Evolutionary conservation across 2,888 invertebrate species (phyloP), one percentile per base, ranked within the genome.

Genomic region (Thymelicus lineola): DNA sequence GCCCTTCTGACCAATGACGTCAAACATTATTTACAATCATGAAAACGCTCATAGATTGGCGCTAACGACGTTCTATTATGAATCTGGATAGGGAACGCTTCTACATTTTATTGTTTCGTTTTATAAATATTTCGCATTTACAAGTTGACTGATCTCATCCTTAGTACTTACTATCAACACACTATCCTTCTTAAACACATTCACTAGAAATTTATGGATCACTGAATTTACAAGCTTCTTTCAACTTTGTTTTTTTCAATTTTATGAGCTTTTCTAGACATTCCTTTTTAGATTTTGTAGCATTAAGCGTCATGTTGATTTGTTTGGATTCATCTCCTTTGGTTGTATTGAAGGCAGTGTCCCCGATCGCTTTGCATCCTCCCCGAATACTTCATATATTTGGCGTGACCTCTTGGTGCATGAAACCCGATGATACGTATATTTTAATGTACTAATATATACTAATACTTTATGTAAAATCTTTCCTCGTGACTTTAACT

Each of bases 391-490:
- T 86, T 86, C 82, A 86, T 89, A 89, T 89, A 86, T 87, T 91
- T 94, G 94, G 94, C 94, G 94, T 94, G 94, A 92, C 94, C 86
- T 94, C 94, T 94, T 93, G 94, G 94, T 90, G 94, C 94, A 94
- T 94, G 94, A 84, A 78, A 85, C 88, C 87, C 81, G 73, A 77
- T 64, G 73, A 82, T 87, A 53, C 53, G 17, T 53, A 88, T 82
- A 79, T 77, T 84, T 86, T 88, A 87, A 87, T 83, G 82, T 86
- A 79, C 79, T 80, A 81, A 76, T 75, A 78, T 79, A 74, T 38
- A 64, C n/a, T n/a, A 50, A 74, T 79, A 78, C 75, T 79, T 70
- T 75, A 48, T 38, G 58, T 71, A 75, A 82, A 72, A 79, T 81
- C 75, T 81, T 80, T 76, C 77, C 76, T 78, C 79, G 73, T 80